A percentile compares a stretch with the other conserved stretches of the same genome.
These are phyloP conservation scores for Eristalinus sepulchralis DNA, from an alignment of 2,888 invertebrate species.

Conservation along the genomic window DNA sequence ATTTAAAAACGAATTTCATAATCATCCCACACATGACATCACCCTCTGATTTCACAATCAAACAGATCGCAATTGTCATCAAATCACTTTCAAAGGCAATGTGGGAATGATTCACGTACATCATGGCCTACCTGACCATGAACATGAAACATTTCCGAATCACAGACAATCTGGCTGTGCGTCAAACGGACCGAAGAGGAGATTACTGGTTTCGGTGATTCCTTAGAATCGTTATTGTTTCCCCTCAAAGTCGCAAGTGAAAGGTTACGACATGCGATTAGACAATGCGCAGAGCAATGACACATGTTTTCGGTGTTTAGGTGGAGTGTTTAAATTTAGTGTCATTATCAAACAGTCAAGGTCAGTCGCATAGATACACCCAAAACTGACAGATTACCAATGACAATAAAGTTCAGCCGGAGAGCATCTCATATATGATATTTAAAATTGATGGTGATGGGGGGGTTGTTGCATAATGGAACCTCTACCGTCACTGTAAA, in stretches of 20 bases:
- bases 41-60: too few species aligned
- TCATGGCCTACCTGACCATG: background rate
- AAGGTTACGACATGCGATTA: conserved; percentile 6
- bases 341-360: background rate
- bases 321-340: background rate
- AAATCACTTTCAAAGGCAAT: background rate
- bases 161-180: background rate
- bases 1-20: too few species aligned
- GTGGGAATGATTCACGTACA: background rate
- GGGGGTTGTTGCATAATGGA: background rate
- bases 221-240: background rate
- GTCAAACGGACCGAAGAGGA: background rate
- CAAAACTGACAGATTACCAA: background rate
- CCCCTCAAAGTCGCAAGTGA: background rate
- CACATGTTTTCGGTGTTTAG: background rate
- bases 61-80: too few species aligned
- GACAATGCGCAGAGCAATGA: conserved; percentile 24
- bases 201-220: background rate
- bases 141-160: background rate
- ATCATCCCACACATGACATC: too few species aligned
- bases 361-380: background rate
- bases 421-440: background rate
- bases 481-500: background rate
- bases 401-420: too few species aligned
- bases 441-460: too few species aligned